A percentile compares a stretch with the other conserved stretches of the same genome.
Conservation (phyloP, 2,797 vertebrate species). For the Megalops cyprinoides region DNA sequence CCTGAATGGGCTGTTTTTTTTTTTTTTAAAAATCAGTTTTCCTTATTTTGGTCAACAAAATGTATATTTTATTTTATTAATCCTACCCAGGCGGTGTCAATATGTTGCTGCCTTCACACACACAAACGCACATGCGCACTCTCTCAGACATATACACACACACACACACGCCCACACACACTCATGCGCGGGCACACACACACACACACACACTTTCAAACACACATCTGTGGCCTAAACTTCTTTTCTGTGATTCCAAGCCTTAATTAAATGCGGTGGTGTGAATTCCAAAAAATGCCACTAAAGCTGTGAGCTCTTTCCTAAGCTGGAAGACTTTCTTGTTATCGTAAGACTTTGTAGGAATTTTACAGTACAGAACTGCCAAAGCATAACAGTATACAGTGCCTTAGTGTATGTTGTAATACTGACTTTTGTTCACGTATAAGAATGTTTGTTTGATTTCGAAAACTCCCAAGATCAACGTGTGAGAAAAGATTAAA, state of each 20-base stretch:
- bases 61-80: constrained; percentile 32
- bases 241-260: constrained; percentile 75
- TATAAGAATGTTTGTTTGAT: constrained; percentile 44
- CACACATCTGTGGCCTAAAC: constrained; percentile 49
- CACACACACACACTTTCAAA: constrained; percentile 29
- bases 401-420: constrained; percentile 91
- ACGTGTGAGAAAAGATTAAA: not conserved
- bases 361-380: constrained; percentile 87
- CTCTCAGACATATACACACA: too few relatives aligned
- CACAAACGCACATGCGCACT: constrained; percentile 29
- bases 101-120: constrained; percentile 61
- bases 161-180: too few relatives aligned
- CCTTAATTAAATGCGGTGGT: constrained; percentile 92
- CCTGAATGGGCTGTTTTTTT: constrained; percentile 33
- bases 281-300: constrained; percentile 87
- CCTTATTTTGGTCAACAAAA: constrained; percentile 23
- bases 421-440: constrained; percentile 45
- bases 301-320: constrained; percentile 92
- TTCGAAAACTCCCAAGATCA: constrained; percentile 37
- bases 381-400: constrained; percentile 96
- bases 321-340: constrained; percentile 83
- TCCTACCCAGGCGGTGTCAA: constrained; percentile 46
- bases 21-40: constrained; percentile 15
- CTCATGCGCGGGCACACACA: too few relatives aligned
- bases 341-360: constrained; percentile 80